Evolutionary conservation across 2,888 invertebrate genomes (phyloP).

Genomic region (Agrotis exclamationis): DNA sequence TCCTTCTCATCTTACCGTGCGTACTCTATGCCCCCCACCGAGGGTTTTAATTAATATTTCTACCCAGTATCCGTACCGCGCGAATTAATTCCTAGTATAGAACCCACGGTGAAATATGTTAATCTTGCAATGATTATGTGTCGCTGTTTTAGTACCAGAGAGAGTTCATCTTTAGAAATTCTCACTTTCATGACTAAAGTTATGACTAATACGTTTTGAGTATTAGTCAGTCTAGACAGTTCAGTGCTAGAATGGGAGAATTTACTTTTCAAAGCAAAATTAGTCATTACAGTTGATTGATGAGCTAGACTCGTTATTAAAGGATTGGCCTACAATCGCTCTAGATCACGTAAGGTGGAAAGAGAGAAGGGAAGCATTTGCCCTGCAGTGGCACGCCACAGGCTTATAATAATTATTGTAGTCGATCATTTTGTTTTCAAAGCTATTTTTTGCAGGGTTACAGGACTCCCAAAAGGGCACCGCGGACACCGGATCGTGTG

Average conservation of each 20-base stretch:
- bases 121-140: conserved; percentile 62
- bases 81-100: conserved; percentile 73
- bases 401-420: too few relatives aligned
- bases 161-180: conserved; percentile 42
- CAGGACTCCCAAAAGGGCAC: too few relatives aligned
- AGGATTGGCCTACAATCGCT: too few relatives aligned
- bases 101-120: conserved; percentile 71
- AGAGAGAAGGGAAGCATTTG: too few relatives aligned
- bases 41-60: conserved; percentile 78
- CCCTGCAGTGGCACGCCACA: too few relatives aligned
- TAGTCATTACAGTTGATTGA: too few relatives aligned
- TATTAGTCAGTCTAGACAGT: background rate
- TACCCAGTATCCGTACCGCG: conserved; percentile 67
- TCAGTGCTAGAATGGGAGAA: background rate
- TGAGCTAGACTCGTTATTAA: too few relatives aligned
- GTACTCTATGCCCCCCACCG: conserved; percentile 48
- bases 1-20: background rate
- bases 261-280: too few relatives aligned
- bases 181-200: conserved; percentile 12
- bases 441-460: too few relatives aligned
- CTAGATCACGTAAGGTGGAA: too few relatives aligned
- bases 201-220: conserved; percentile 31
- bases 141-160: conserved; percentile 14
- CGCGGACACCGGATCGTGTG: too few relatives aligned
- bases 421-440: too few relatives aligned